phyloP scores from a whole-genome alignment of 92 coral and sea anemone genomes.

The Porites lobata region DNA sequence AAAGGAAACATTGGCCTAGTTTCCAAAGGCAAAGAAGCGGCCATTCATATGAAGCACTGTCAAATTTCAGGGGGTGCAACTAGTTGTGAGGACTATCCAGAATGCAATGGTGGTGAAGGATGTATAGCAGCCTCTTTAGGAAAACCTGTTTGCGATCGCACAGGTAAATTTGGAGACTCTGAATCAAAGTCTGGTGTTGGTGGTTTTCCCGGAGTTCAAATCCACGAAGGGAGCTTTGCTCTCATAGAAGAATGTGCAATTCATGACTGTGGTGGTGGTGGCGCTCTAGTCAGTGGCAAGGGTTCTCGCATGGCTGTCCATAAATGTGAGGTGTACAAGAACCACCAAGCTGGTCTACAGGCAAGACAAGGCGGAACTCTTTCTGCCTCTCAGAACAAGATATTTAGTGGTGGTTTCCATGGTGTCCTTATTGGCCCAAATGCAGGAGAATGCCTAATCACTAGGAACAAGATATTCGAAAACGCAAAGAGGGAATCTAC shows the following conservation, averaged over 20 bases:
- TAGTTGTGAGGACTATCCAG: conserved; percentile 83
- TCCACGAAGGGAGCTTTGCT: conserved; percentile 37
- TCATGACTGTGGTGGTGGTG: conserved; percentile 71
- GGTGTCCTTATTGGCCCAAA: conserved; percentile 67
- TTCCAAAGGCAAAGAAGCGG: conserved; percentile 9
- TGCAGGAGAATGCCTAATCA: conserved; percentile 56
- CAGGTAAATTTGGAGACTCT: conserved; percentile 64
- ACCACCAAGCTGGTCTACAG: conserved; percentile 75
- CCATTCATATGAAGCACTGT: conserved; percentile 44
- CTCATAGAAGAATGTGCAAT: conserved; percentile 68
- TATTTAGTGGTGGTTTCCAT: conserved; percentile 61
- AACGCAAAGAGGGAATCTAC: conserved; percentile 67
- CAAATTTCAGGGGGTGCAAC: conserved; percentile 65
- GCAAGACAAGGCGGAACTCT: conserved; percentile 73
- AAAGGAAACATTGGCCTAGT: conserved; percentile 39
- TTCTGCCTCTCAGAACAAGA: conserved; percentile 55
- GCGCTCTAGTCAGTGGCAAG: conserved; percentile 52
- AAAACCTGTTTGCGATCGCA: conserved; percentile 64
- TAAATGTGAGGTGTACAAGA: conserved; percentile 67
- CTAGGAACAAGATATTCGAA: conserved; percentile 66
- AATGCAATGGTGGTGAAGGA: conserved; percentile 82
- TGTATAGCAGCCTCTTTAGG: conserved; percentile 64
- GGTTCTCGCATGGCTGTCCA: conserved; percentile 42
- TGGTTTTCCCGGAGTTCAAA: conserved; percentile 57
- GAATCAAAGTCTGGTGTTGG: conserved; percentile 37